Evolutionary conservation across 2,797 vertebrate genomes (phyloP).

Genomic region (Eulemur rubriventer): DNA sequence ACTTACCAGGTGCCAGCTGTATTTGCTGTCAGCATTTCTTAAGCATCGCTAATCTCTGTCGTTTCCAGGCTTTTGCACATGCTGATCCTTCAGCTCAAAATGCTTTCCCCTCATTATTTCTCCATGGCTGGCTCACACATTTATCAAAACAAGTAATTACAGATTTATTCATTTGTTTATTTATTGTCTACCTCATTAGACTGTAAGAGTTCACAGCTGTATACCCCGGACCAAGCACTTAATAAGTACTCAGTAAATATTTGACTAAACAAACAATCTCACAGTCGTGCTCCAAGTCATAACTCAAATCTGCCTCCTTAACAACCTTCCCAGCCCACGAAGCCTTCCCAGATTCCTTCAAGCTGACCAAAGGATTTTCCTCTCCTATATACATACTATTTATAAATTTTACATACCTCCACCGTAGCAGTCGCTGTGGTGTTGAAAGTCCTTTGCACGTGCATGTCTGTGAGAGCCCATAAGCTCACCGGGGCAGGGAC

Average conservation of each 20-base stretch:
- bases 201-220: neutral
- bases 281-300: neutral
- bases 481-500: neutral
- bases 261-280: neutral
- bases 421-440: neutral
- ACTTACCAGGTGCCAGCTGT: neutral
- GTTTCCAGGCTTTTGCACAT: neutral
- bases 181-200: neutral
- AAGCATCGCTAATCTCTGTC: neutral
- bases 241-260: neutral
- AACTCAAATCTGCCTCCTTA: neutral
- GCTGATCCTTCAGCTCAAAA: neutral
- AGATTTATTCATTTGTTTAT: neutral
- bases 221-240: neutral
- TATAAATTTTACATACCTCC: too few relatives aligned
- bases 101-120: neutral
- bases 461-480: neutral
- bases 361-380: neutral
- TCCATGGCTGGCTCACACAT: neutral
- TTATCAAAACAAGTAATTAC: neutral
- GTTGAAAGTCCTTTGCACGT: neutral
- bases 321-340: neutral
- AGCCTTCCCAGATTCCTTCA: neutral
- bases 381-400: neutral
- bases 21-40: neutral